phyloP scores from a whole-genome alignment of 1,140 invertebrate genomes.

The Caligus rogercresseyi region DNA sequence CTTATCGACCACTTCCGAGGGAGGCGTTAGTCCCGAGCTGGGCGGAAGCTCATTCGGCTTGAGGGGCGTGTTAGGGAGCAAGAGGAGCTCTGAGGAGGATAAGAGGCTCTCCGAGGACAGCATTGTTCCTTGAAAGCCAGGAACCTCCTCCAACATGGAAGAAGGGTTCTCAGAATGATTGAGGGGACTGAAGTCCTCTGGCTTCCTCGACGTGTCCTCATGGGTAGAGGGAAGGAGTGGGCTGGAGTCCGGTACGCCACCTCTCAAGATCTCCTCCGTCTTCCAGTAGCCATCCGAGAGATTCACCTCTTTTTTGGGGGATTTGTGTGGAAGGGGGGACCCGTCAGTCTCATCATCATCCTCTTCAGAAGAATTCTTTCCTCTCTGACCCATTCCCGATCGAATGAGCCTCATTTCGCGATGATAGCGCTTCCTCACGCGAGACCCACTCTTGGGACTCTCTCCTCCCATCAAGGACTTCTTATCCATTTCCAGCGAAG shows the following conservation, averaged over 20 bases:
- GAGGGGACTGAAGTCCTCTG: too few relatives aligned
- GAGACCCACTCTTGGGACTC: background rate
- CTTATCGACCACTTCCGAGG: background rate
- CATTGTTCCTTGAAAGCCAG: background rate
- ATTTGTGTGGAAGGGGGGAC: background rate
- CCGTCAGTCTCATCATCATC: background rate
- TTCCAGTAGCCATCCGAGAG: conserved; percentile 12
- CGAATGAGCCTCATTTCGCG: background rate
- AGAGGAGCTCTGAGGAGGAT: background rate
- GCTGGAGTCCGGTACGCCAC: too few relatives aligned
- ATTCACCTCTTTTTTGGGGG: background rate
- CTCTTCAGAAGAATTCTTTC: background rate
- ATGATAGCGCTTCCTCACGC: background rate
- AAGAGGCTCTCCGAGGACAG: background rate
- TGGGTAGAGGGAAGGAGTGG: too few relatives aligned
- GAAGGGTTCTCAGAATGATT: too few relatives aligned
- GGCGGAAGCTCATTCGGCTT: background rate
- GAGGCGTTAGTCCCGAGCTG: background rate
- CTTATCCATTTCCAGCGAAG: background rate
- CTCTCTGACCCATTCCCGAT: background rate
- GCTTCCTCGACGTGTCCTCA: too few relatives aligned
- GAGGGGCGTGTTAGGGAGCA: background rate
- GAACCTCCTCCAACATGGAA: background rate
- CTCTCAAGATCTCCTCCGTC: too few relatives aligned
- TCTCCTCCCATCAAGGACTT: background rate